phyloP scores from a whole-genome alignment of 1,140 invertebrate species.

The Drosophila sproati region DNA sequence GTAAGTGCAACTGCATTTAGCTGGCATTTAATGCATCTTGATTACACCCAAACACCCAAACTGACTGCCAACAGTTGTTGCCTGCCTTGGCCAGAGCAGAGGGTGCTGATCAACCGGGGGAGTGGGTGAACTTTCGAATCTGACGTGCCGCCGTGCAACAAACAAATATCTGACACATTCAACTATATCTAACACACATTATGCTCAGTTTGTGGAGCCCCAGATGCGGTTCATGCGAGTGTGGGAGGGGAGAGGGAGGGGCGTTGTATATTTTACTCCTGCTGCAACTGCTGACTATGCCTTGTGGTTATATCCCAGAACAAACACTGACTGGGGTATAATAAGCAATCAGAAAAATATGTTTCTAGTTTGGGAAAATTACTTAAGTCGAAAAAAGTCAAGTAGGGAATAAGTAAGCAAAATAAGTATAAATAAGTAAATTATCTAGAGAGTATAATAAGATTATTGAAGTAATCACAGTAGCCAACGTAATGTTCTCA shows the following conservation, averaged over 20 bases:
- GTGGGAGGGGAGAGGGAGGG: background rate
- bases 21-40: conserved; percentile 66
- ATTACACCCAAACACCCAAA: conserved; percentile 34
- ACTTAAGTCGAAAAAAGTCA: too few species aligned
- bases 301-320: too few species aligned
- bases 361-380: too few species aligned
- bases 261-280: too few species aligned
- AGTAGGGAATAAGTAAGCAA: too few species aligned
- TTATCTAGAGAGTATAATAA: too few species aligned
- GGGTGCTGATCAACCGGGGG: background rate
- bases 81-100: background rate
- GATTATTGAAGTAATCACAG: too few species aligned
- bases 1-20: conserved; percentile 19
- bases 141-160: conserved; percentile 63
- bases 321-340: too few species aligned
- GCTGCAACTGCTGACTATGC: conserved; percentile 24
- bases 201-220: background rate
- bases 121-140: conserved; percentile 69
- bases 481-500: too few species aligned
- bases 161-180: conserved; percentile 59
- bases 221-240: conserved; percentile 10
- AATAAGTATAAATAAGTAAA: too few species aligned
- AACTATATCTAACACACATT: conserved; percentile 47
- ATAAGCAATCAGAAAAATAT: too few species aligned
- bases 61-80: conserved; percentile 49